These are phyloP conservation scores for Sander vitreus DNA, from an alignment of 2,113 vertebrate genomes.

Conservation along the genomic window DNA sequence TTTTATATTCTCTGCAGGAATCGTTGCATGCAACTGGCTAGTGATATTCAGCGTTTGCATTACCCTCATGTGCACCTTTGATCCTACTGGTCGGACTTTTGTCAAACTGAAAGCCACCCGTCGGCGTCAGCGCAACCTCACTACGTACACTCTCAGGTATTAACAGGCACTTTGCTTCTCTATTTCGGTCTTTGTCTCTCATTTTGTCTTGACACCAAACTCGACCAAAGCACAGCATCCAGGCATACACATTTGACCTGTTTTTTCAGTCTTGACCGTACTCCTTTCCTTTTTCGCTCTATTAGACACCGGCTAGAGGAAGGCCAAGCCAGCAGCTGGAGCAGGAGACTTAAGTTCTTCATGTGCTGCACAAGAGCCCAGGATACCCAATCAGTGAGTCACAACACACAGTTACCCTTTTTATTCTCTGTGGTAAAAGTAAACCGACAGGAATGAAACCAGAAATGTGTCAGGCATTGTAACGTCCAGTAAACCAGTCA, in stretches of 20 bases:
- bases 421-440: conserved; percentile 7
- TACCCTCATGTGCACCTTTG: conserved; percentile 97
- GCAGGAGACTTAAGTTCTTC: conserved; percentile 94
- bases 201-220: neutral
- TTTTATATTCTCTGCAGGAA: conserved; percentile 84
- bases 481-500: neutral
- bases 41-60: conserved; percentile 98
- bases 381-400: conserved; percentile 96
- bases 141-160: conserved; percentile 95
- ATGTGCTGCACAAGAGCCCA: conserved; percentile 98
- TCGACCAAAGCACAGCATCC: neutral
- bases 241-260: neutral
- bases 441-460: conserved; percentile 15
- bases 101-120: conserved; percentile 98
- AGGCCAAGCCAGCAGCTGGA: conserved; percentile 99
- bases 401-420: conserved; percentile 29
- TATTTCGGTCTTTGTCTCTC: neutral
- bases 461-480: conserved; percentile 7
- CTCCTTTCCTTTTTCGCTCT: conserved; percentile 5
- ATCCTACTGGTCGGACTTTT: conserved; percentile 96
- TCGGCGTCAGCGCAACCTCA: conserved; percentile 94
- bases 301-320: conserved; percentile 95
- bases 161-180: neutral
- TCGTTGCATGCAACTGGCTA: conserved; percentile 98
- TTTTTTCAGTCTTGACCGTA: neutral